A percentile compares a stretch with the other conserved stretches of the same genome.
phyloP scores from a whole-genome alignment of 2,797 vertebrate genomes.

The Cirrhinus mrigala region DNA sequence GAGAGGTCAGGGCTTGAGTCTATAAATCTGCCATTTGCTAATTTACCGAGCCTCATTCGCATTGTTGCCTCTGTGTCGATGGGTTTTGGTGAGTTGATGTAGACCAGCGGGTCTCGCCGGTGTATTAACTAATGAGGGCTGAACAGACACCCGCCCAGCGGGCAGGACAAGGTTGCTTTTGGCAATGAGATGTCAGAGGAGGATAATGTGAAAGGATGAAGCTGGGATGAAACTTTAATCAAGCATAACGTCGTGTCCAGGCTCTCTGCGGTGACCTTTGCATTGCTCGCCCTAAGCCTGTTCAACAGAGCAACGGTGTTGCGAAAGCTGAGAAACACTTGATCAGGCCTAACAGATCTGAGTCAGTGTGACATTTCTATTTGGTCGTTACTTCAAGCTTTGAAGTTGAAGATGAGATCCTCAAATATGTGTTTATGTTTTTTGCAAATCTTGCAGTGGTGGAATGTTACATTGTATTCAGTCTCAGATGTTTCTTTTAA shows the following conservation, averaged over 20 bases:
- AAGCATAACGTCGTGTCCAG: neutral
- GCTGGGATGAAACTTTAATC: constrained; percentile 28
- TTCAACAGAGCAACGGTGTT: constrained; percentile 31
- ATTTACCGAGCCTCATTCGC: constrained; percentile 70
- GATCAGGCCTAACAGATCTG: constrained; percentile 22
- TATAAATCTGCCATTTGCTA: constrained; percentile 76
- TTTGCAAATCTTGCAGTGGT: neutral
- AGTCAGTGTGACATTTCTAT: constrained; percentile 37
- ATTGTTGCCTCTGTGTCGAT: constrained; percentile 57
- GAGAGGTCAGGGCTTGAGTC: constrained; percentile 69
- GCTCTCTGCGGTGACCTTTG: constrained; percentile 33
- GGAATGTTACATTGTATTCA: neutral
- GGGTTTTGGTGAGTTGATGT: constrained; percentile 32
- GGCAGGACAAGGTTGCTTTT: constrained; percentile 26
- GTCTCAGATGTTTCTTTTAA: neutral
- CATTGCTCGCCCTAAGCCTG: neutral
- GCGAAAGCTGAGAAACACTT: constrained; percentile 37
- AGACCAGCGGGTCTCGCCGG: constrained; percentile 40
- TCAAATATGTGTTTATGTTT: neutral
- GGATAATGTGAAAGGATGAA: constrained; percentile 48
- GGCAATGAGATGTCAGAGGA: constrained; percentile 38
- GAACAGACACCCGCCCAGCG: constrained; percentile 23
- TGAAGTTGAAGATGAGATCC: neutral
- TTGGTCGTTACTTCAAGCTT: neutral
- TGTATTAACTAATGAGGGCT: constrained; percentile 46